Percentiles rank a stretch among this genome's conserved stretches.
phyloP scores from a whole-genome alignment of 1,140 invertebrate species.

The Cotesia typhae region DNA sequence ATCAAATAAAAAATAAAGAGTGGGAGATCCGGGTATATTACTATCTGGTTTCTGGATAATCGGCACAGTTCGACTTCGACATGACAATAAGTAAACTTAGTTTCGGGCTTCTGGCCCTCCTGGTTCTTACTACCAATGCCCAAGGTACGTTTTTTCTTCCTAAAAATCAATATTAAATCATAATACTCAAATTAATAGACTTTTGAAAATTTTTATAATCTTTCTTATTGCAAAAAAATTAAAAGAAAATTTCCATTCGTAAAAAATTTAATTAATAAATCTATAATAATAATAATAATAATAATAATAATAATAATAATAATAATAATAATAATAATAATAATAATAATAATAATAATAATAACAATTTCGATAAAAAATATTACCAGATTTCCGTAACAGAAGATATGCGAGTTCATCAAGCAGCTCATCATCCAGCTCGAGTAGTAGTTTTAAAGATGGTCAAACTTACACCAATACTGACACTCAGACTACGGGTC shows the following conservation, averaged over 20 bases:
- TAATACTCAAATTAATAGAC: background rate
- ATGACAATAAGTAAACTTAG: constrained; percentile 30
- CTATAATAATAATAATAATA: background rate
- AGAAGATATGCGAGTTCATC: constrained; percentile 22
- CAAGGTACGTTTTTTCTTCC: background rate
- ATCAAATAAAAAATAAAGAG: constrained; percentile 4
- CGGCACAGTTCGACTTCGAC: constrained; percentile 29
- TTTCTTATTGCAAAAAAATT: too few species aligned
- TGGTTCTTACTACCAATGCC: constrained; percentile 19
- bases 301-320: too few species aligned
- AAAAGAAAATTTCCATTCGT: too few species aligned
- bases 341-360: background rate
- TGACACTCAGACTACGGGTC: constrained; percentile 23
- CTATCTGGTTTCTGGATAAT: background rate
- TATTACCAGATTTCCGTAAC: background rate
- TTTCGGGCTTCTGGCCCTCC: constrained; percentile 26
- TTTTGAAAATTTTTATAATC: too few species aligned
- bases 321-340: too few species aligned
- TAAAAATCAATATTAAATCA: constrained; percentile 7
- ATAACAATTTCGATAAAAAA: background rate
- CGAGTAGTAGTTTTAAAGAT: background rate
- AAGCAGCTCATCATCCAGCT: constrained; percentile 14
- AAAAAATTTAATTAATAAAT: background rate
- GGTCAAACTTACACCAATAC: constrained; percentile 31
- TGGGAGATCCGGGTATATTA: constrained; percentile 34